Conservation (phyloP, 1,140 invertebrate genomes). For the Tetramorium simillimum region DNA sequence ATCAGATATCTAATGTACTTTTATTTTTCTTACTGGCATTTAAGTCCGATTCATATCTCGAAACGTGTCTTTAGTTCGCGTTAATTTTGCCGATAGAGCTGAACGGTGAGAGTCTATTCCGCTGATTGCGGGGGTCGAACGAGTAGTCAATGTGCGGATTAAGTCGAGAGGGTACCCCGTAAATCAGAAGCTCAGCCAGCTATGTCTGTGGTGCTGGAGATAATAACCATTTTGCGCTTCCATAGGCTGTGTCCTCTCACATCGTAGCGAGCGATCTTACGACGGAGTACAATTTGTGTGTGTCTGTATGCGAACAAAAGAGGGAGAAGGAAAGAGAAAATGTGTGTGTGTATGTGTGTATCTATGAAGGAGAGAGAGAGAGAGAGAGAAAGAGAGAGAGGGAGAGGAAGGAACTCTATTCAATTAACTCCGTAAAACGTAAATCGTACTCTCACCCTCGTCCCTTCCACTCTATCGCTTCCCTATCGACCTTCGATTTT, state of each 20-base stretch:
- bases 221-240: slow-evolving; percentile 83
- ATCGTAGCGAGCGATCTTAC: slow-evolving; percentile 76
- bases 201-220: slow-evolving; percentile 76
- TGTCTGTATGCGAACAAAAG: not conserved
- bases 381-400: not conserved
- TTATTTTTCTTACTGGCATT: slow-evolving; percentile 20
- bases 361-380: slow-evolving; percentile 13
- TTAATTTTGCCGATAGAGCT: slow-evolving; percentile 33
- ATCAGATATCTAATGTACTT: not conserved
- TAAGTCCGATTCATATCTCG: slow-evolving; percentile 33
- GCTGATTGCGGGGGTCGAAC: slow-evolving; percentile 65
- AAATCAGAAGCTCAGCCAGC: slow-evolving; percentile 80
- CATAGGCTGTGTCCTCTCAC: slow-evolving; percentile 73
- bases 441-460: slow-evolving; percentile 65
- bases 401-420: slow-evolving; percentile 63
- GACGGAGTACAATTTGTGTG: slow-evolving; percentile 34
- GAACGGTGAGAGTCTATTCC: slow-evolving; percentile 57
- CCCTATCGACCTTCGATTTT: slow-evolving; percentile 55
- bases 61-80: slow-evolving; percentile 23
- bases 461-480: slow-evolving; percentile 40
- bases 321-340: not conserved
- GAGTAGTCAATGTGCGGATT: slow-evolving; percentile 78
- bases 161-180: slow-evolving; percentile 78
- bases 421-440: slow-evolving; percentile 77
- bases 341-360: not conserved